Evolutionary conservation across 2,888 invertebrate genomes (phyloP).

Genomic region (Cephalotes varians): DNA sequence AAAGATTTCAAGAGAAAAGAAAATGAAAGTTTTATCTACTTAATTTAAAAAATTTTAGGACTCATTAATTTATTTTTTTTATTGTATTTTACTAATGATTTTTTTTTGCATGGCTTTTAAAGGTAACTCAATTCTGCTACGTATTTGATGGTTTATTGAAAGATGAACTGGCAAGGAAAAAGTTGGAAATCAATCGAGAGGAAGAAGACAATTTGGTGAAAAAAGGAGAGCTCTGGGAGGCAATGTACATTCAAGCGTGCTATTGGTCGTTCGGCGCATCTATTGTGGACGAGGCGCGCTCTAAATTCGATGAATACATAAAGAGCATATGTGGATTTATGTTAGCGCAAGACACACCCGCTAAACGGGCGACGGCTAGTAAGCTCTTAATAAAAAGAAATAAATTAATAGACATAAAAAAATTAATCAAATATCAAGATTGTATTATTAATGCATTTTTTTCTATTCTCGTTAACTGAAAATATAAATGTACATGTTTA

Average conservation of each 20-base stretch:
- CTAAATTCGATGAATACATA: conserved; percentile 92
- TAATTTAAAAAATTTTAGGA: too few relatives aligned
- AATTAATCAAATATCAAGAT: background rate
- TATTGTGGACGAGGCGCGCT: conserved; percentile 89
- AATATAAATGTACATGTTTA: background rate
- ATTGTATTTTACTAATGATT: conserved; percentile 18
- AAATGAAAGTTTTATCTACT: background rate
- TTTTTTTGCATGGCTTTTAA: conserved; percentile 32
- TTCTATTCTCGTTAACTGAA: background rate
- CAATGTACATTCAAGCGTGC: conserved; percentile 88
- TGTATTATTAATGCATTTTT: background rate
- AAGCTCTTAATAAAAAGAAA: conserved; percentile 3
- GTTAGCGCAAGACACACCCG: conserved; percentile 89
- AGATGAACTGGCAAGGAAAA: conserved; percentile 13
- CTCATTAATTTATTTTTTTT: background rate
- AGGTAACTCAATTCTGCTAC: conserved; percentile 93
- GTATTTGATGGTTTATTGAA: conserved; percentile 91
- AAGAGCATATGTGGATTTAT: conserved; percentile 92
- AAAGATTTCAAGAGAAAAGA: background rate
- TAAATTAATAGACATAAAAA: background rate
- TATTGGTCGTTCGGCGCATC: conserved; percentile 95
- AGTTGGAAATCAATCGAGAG: background rate
- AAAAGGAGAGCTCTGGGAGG: conserved; percentile 83
- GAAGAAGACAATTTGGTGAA: conserved; percentile 64
- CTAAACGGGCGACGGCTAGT: conserved; percentile 89